Evolutionary conservation across 2,888 invertebrate species (phyloP).

Genomic region (Muschampia plurimacula): DNA sequence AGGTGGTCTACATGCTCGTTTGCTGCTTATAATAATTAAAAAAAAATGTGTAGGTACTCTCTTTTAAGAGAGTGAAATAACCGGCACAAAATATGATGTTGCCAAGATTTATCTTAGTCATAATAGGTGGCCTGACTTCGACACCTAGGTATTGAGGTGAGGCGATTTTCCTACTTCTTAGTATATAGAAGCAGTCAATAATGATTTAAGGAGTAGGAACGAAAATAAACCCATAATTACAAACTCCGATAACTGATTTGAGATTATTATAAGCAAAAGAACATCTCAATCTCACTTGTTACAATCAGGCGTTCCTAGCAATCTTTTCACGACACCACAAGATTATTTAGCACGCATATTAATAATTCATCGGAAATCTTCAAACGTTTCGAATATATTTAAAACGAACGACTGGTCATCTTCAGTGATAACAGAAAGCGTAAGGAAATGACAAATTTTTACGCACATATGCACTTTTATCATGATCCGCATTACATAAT

Average conservation of each 20-base stretch:
- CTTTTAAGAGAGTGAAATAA: too few species aligned
- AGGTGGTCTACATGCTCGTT: too few species aligned
- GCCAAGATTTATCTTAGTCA: too few species aligned
- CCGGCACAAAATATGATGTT: too few species aligned
- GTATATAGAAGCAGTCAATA: too few species aligned
- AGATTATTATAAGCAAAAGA: not conserved
- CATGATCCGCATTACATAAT: constrained; percentile 43
- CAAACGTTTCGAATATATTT: constrained; percentile 22
- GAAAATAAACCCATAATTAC: too few species aligned
- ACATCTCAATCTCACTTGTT: not conserved
- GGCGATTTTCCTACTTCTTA: too few species aligned
- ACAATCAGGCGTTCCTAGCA: not conserved
- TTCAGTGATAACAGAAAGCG: constrained; percentile 22
- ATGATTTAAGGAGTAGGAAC: too few species aligned
- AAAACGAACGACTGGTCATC: constrained; percentile 18
- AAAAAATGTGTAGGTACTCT: too few species aligned
- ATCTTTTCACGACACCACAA: constrained; percentile 19
- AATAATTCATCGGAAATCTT: constrained; percentile 24
- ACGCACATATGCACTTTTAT: constrained; percentile 35
- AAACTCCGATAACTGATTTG: not conserved
- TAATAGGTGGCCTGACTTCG: too few species aligned
- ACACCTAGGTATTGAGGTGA: too few species aligned
- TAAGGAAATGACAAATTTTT: constrained; percentile 37
- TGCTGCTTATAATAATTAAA: too few species aligned
- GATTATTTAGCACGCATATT: constrained; percentile 15